Base-by-base conservation (phyloP, 2,113 vertebrate species). In the Octodon degus region DNA sequence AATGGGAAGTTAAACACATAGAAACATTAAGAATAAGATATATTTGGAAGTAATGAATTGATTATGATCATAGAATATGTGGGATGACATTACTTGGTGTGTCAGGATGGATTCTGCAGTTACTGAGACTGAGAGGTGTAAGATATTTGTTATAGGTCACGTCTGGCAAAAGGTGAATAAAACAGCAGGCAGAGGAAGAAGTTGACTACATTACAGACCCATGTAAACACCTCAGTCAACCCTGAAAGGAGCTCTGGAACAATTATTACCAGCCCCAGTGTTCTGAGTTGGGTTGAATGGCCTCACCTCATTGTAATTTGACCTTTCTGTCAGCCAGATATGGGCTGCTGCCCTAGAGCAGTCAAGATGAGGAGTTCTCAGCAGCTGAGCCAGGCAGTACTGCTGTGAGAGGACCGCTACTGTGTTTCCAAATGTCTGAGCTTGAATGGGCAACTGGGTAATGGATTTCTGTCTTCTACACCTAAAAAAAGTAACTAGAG, bases 1-100 rank as follows among this genome's bases (percentile, higher is more conserved):
- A 16, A 32, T 86, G 43, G 53, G n/a, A 89, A 70, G 72, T 82
- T 82, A 86, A 84, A 58, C 47, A 91, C 60, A 83, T 47, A 90
- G 7, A 37, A 67, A 47, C 43, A 30, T 58, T 77, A 67, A 34
- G 53, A 89, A 80, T 27, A 83, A 50, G 37, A 55, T 63, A 50
- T 55, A 58, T 50, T 94, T 81, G 27, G 32, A 47, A 81, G 63
- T 58, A 58, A 81, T 14, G 53, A 27, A n/a, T 50, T 16, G 74
- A 74, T 13, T 22, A 32, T 50, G 55, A 86, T n/a, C 19, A 11
- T 80, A 47, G 37, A 65, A 47, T 79, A 79, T 60, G 5, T 90
- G 9, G 60, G 37, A 14, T 68, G 34, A n/a, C 12, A 40, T 65
- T 24, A 40, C 19, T 25, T 81, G 55, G 30, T 86, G 62, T 72